Evolutionary conservation across 2,113 vertebrate genomes (phyloP).

Genomic region (Hippocampus guttulatus): DNA sequence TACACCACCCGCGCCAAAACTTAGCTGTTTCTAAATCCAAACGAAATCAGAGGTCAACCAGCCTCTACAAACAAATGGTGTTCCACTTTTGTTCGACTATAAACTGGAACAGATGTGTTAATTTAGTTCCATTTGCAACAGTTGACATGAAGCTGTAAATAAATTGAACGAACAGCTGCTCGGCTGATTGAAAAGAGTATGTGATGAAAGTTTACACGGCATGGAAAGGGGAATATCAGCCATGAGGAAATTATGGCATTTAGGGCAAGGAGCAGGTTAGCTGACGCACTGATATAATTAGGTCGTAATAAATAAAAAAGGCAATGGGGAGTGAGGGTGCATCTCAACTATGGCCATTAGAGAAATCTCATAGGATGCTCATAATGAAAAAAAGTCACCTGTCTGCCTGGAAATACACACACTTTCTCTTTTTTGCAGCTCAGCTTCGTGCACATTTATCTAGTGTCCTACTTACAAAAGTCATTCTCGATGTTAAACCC

Average conservation of each 20-base stretch:
- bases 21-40: no score
- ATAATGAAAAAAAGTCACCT: constrained; percentile 44
- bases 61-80: no score
- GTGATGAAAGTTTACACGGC: constrained; percentile 55
- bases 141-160: background rate
- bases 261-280: constrained; percentile 53
- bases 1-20: no score
- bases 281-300: constrained; percentile 65
- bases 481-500: constrained; percentile 46
- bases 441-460: constrained; percentile 22
- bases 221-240: constrained; percentile 42
- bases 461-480: constrained; percentile 64
- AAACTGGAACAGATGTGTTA: background rate
- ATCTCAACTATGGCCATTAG: constrained; percentile 54
- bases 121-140: background rate
- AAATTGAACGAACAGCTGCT: background rate
- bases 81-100: background rate
- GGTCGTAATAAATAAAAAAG: constrained; percentile 63
- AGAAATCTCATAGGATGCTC: constrained; percentile 51
- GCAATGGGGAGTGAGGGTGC: constrained; percentile 42
- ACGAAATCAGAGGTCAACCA: no score
- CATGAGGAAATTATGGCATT: constrained; percentile 52
- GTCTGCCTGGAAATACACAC: constrained; percentile 38
- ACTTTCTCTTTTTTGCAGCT: constrained; percentile 24
- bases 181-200: background rate